These are phyloP conservation scores for Dolichoris vasculosae DNA, from an alignment of 1,140 invertebrate species.

Conservation along the genomic window DNA sequence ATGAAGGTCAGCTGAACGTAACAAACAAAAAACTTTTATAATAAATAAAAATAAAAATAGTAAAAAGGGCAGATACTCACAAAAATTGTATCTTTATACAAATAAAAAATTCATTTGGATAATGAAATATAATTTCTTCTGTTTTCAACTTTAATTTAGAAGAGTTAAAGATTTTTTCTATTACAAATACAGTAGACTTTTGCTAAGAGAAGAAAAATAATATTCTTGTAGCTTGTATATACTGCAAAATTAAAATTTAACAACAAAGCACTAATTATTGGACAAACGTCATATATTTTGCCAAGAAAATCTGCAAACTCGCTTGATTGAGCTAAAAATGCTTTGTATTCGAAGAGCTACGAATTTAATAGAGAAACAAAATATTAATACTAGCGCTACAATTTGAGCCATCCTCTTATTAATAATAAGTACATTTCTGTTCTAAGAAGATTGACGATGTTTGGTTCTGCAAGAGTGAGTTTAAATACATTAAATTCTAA, in stretches of 20 bases:
- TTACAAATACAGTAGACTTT: slow-evolving; percentile 48
- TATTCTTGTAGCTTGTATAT: neutral
- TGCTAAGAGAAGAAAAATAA: slow-evolving; percentile 22
- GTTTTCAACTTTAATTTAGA: slow-evolving; percentile 14
- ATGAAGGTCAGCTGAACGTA: slow-evolving; percentile 60
- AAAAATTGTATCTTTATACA: slow-evolving; percentile 27
- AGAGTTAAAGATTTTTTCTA: neutral
- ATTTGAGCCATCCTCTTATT: neutral
- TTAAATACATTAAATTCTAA: neutral
- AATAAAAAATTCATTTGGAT: slow-evolving; percentile 27
- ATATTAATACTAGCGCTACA: neutral
- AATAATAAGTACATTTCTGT: slow-evolving; percentile 40
- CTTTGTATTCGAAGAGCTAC: neutral
- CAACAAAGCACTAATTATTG: slow-evolving; percentile 1
- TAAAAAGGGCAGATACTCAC: slow-evolving; percentile 31
- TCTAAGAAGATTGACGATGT: slow-evolving; percentile 42
- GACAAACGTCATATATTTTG: neutral
- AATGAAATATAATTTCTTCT: slow-evolving; percentile 9
- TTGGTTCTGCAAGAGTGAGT: slow-evolving; percentile 51
- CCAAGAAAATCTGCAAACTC: neutral
- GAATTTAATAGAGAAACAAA: neutral
- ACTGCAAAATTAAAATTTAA: slow-evolving; percentile 18
- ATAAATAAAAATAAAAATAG: neutral
- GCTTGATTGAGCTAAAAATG: slow-evolving; percentile 9
- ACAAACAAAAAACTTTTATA: neutral